Conservation (phyloP, 2,113 vertebrate species). For the Progne subis region DNA sequence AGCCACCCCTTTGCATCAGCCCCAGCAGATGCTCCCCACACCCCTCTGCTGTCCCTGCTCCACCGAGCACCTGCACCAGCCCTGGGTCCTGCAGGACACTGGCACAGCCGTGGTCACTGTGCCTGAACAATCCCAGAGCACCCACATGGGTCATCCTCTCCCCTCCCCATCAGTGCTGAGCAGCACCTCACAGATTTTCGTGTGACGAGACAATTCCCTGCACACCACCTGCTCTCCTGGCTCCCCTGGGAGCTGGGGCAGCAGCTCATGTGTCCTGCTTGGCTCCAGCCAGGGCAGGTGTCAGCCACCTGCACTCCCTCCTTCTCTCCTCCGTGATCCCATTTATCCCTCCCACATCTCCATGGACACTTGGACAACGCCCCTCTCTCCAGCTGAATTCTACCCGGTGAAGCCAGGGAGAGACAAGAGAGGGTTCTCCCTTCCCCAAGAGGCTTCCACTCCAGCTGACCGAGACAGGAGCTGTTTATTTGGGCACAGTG, state of each 20-base stretch:
- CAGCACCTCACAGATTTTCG: not conserved
- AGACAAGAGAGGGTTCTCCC: not conserved
- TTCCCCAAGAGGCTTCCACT: not conserved
- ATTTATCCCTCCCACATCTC: not conserved
- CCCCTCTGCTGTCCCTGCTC: not conserved
- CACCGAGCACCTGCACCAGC: not conserved
- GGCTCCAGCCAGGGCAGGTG: not conserved
- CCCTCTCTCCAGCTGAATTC: not conserved
- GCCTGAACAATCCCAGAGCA: not conserved
- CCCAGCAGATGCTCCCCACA: not conserved
- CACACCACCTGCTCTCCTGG: not conserved
- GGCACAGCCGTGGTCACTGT: not conserved
- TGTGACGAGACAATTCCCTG: not conserved
- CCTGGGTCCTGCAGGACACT: not conserved
- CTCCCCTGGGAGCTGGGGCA: not conserved
- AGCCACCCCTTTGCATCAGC: not conserved
- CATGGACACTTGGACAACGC: not conserved
- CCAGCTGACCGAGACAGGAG: not conserved
- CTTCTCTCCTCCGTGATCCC: not conserved
- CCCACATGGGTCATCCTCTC: not conserved
- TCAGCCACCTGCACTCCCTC: not conserved
- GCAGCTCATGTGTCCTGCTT: not conserved
- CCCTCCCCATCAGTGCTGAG: accelerated
- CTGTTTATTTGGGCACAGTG: not conserved
- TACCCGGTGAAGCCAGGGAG: not conserved